phyloP scores from a whole-genome alignment of 92 coral and sea anemone genomes.

The Anthopleura xanthogrammica region DNA sequence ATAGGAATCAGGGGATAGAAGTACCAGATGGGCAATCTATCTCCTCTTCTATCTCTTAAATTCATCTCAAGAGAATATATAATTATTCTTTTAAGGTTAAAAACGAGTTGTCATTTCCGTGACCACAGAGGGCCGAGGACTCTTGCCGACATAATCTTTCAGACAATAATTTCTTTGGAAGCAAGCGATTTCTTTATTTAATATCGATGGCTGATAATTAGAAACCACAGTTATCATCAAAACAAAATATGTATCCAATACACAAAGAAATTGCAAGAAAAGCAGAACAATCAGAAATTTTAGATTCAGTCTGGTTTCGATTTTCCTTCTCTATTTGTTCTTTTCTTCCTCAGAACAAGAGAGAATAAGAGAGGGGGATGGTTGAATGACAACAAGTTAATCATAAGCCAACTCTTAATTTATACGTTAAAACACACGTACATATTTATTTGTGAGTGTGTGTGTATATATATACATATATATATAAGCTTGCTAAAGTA shows the following conservation, averaged over 20 bases:
- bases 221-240: background rate
- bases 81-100: background rate
- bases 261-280: background rate
- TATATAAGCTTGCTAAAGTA: slow-evolving; percentile 6
- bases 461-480: slow-evolving; percentile 13
- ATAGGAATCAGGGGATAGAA: background rate
- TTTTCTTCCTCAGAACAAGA: background rate
- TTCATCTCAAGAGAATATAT: background rate
- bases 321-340: background rate
- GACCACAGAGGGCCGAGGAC: background rate
- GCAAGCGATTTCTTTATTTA: background rate
- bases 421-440: background rate
- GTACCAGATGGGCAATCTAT: slow-evolving; percentile 6
- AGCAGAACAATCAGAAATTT: background rate
- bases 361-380: background rate
- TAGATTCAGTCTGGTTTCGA: background rate
- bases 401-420: background rate
- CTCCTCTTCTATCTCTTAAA: background rate
- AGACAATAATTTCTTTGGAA: slow-evolving; percentile 6
- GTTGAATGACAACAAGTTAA: background rate
- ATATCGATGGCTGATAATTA: background rate
- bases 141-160: slow-evolving; percentile 1
- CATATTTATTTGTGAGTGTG: background rate
- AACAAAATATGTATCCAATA: background rate
- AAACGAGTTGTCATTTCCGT: slow-evolving; percentile 10